Conservation (phyloP, 2,113 vertebrate genomes). For the Nycticryphes semicollaris region DNA sequence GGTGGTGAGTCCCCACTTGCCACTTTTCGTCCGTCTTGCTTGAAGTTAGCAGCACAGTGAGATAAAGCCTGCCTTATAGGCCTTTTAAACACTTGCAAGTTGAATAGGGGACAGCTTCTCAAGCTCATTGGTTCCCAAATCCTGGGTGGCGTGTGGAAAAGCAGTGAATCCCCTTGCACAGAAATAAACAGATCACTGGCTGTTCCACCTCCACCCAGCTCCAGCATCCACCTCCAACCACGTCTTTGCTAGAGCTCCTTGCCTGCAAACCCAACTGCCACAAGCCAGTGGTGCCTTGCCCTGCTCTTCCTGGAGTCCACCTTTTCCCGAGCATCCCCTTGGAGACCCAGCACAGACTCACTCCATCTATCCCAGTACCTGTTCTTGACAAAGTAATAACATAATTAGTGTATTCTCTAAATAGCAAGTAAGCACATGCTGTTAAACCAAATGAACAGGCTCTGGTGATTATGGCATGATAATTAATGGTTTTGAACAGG, state of each 20-base stretch:
- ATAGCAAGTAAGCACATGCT: background rate
- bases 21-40: background rate
- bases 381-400: background rate
- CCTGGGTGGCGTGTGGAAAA: background rate
- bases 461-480: background rate
- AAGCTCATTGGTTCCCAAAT: background rate
- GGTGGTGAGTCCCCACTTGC: background rate
- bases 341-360: background rate
- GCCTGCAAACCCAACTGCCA: background rate
- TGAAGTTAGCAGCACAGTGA: background rate
- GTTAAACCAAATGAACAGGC: background rate
- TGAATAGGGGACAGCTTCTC: background rate
- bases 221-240: background rate
- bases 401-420: background rate
- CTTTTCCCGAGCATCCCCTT: background rate
- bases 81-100: background rate
- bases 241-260: background rate
- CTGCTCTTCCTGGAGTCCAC: background rate
- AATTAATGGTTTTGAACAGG: background rate
- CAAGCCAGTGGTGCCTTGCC: background rate
- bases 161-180: background rate
- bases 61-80: background rate
- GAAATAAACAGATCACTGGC: accelerated
- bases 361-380: background rate
- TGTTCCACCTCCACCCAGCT: background rate